Evolutionary conservation across 2,113 vertebrate species (phyloP).

Genomic region (Thymallus thymallus): DNA sequence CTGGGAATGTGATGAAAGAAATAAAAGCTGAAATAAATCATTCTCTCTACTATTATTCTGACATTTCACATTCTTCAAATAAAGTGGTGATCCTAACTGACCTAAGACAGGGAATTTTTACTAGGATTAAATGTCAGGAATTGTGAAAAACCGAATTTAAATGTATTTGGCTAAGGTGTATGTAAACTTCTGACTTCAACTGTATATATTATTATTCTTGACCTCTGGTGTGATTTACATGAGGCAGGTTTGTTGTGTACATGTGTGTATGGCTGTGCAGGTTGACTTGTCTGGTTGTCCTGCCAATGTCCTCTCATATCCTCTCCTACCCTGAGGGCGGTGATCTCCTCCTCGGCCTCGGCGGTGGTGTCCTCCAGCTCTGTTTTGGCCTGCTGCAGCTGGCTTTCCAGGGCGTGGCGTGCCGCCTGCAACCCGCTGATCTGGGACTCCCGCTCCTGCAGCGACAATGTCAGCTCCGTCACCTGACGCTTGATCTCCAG

Average conservation of each 20-base stretch:
- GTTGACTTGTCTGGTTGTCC: not conserved
- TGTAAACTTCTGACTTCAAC: too few relatives aligned
- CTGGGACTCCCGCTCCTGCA: slow-evolving; percentile 96
- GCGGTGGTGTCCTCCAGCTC: slow-evolving; percentile 97
- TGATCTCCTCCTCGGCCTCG: slow-evolving; percentile 97
- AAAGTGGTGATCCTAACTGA: too few relatives aligned
- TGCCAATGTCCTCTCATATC: not conserved
- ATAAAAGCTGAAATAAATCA: too few relatives aligned
- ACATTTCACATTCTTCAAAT: too few relatives aligned
- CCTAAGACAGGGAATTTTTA: too few relatives aligned
- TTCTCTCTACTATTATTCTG: too few relatives aligned
- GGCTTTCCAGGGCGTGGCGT: slow-evolving; percentile 88
- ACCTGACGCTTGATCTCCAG: slow-evolving; percentile 94
- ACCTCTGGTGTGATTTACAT: not conserved
- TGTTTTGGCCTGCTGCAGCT: slow-evolving; percentile 93
- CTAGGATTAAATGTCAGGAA: too few relatives aligned
- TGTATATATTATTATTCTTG: too few relatives aligned
- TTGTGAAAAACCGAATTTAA: too few relatives aligned
- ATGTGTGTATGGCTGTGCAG: not conserved
- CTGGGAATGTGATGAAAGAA: too few relatives aligned
- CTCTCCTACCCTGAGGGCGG: slow-evolving; percentile 87
- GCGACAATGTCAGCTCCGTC: slow-evolving; percentile 90
- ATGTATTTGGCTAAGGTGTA: too few relatives aligned
- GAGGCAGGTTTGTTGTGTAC: not conserved
- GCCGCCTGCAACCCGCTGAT: slow-evolving; percentile 91